Base-by-base conservation (phyloP, 2,888 invertebrate genomes). In the Limnephilus marmoratus region DNA sequence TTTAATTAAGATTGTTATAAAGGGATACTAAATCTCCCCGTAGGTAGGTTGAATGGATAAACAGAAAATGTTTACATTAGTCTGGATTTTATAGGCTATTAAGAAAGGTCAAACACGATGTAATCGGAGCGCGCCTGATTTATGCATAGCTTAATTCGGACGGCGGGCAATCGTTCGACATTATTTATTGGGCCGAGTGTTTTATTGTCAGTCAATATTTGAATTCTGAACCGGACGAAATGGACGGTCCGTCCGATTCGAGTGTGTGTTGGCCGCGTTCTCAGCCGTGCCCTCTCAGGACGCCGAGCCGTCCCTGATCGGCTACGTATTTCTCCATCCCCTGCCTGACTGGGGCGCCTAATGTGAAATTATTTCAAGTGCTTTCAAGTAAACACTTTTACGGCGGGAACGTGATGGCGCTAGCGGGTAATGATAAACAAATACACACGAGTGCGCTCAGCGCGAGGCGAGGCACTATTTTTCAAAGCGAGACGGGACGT, bases 341-440 rank as follows among this genome's bases (percentile, higher is more conserved):
- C 85, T 87, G 85, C 93, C 85, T 93, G 93, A 93, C 93, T 93
- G 85, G 93, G 93, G 91, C 93, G 88, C 92, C 93, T 93, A 93
- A 93, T 93, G 93, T 90, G 92, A 92, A 93, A 93, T 93, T 92
- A 93, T 93, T 93, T 93, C 91, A 91, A 93, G 91, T 92, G 93
- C 91, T 93, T 93, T 92, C 93, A 91, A 93, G 93, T 93, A 93
- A 93, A 93, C 93, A 93, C 91, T 93, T 93, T 93, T 93, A 93
- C 91, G 91, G 92, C 91, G 88, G 87, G 90, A 89, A 93, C 93
- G 93, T 93, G 93, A 88, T 91, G 91, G 34, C 86, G 82, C 86
- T 85, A 68, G 31, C 68, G 81, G 85, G 92, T 87, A 93, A 93
- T 90, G 91, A 91, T 92, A 93, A 93, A 93, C 92, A 92, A 92